Evolutionary conservation across 2,888 invertebrate species (phyloP).

Genomic region (Pandemis corylana): DNA sequence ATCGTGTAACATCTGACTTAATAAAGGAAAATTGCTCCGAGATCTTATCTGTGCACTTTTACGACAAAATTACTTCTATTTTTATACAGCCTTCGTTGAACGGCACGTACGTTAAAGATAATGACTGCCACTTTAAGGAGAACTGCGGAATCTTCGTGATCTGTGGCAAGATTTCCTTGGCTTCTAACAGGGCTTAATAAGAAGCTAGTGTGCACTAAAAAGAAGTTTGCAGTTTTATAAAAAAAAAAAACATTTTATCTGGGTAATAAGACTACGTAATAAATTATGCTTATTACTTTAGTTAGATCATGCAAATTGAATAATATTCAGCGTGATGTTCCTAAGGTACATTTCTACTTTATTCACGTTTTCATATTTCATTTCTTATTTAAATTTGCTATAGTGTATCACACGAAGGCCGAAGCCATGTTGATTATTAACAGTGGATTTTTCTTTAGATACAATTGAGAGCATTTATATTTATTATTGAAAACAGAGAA

Average conservation of each 20-base stretch:
- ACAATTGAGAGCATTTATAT: neutral
- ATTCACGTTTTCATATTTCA: neutral
- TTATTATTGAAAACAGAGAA: too few species aligned
- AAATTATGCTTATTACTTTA: too few species aligned
- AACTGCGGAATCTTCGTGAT: neutral
- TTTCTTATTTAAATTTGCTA: neutral
- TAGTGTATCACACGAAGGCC: neutral
- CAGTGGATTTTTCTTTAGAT: neutral
- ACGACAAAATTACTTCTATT: slow-evolving; percentile 22
- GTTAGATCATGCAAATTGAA: too few species aligned
- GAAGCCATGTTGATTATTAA: neutral
- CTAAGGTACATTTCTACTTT: neutral
- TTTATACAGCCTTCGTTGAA: slow-evolving; percentile 8
- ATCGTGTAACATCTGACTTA: slow-evolving; percentile 22
- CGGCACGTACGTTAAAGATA: neutral
- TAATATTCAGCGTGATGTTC: too few species aligned
- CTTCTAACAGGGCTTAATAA: neutral
- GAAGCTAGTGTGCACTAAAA: neutral
- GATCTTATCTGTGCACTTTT: slow-evolving; percentile 37
- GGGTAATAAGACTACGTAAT: neutral
- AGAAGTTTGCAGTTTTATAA: neutral
- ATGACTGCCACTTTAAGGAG: neutral
- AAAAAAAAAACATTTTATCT: neutral
- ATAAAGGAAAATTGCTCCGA: slow-evolving; percentile 38
- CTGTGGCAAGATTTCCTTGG: neutral